These are phyloP conservation scores for Crocallis elinguaria DNA, from an alignment of 2,888 invertebrate species.

Conservation along the genomic window DNA sequence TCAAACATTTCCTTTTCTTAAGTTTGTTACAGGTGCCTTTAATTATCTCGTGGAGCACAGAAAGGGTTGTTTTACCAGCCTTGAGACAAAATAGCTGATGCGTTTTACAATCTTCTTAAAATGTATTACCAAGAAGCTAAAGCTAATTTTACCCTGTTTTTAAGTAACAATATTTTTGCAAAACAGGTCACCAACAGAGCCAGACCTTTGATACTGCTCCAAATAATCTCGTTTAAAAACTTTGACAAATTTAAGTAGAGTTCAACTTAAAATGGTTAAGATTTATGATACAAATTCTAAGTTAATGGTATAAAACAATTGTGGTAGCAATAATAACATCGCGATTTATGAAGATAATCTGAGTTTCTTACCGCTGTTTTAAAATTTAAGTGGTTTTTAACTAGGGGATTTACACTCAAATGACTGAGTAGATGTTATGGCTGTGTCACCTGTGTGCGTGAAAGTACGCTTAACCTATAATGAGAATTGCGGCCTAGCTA, in stretches of 20 bases:
- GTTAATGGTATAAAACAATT: constrained; percentile 31
- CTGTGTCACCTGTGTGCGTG: no score
- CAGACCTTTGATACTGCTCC: constrained; percentile 31
- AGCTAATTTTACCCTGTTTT: constrained; percentile 3
- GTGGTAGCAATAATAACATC: constrained; percentile 25
- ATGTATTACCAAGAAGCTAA: constrained; percentile 1
- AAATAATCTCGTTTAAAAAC: constrained; percentile 28
- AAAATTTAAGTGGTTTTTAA: constrained; percentile 13
- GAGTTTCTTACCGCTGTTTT: constrained; percentile 25
- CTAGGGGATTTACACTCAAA: neutral
- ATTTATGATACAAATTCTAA: constrained; percentile 29
- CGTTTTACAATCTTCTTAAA: neutral
- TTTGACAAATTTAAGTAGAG: constrained; percentile 23
- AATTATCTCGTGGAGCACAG: constrained; percentile 40
- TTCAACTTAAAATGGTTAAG: constrained; percentile 31
- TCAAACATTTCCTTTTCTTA: constrained; percentile 20
- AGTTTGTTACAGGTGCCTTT: constrained; percentile 47
- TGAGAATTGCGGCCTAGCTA: no score
- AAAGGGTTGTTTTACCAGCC: constrained; percentile 42
- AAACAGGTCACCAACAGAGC: constrained; percentile 33
- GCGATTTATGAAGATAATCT: constrained; percentile 31
- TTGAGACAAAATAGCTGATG: constrained; percentile 13
- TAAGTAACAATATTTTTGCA: constrained; percentile 23
- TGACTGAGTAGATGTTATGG: neutral
- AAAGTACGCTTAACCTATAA: no score